Evolutionary conservation across 2,888 invertebrate species (phyloP).

Genomic region (Trichogramma dendrolimi): DNA sequence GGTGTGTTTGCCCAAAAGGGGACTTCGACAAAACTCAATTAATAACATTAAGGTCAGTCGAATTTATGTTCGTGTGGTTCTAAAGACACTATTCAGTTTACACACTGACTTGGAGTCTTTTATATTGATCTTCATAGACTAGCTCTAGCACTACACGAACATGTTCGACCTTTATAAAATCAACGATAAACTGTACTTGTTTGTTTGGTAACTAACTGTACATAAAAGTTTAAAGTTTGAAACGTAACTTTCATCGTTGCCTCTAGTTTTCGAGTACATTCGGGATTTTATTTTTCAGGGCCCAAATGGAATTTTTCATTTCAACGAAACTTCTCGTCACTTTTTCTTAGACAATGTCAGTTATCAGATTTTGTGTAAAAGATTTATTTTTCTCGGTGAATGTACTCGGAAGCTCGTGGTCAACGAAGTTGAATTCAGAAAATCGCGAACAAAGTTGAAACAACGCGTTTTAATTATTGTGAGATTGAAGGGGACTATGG

Average conservation of each 20-base stretch:
- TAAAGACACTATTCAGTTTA: no score
- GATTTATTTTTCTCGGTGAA: constrained; percentile 1
- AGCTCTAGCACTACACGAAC: constrained; percentile 30
- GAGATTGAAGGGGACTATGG: constrained; percentile 40
- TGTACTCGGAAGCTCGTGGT: constrained; percentile 10
- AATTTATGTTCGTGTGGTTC: constrained; percentile 4
- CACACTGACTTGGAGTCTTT: constrained; percentile 1
- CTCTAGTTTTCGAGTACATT: constrained; percentile 22
- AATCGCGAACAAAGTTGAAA: constrained; percentile 49
- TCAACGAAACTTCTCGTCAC: no score
- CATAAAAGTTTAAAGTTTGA: constrained; percentile 46
- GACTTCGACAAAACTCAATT: constrained; percentile 52
- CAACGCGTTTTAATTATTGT: constrained; percentile 44
- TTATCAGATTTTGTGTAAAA: not conserved
- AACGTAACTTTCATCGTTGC: constrained; percentile 43
- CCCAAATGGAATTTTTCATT: no score
- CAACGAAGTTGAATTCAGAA: constrained; percentile 31
- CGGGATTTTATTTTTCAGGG: not conserved
- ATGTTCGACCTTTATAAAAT: constrained; percentile 37
- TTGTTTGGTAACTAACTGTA: constrained; percentile 48
- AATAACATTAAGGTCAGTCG: constrained; percentile 44
- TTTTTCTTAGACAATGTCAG: no score
- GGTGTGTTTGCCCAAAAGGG: constrained; percentile 52
- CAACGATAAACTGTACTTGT: constrained; percentile 49
- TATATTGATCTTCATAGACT: constrained; percentile 13